A percentile compares a stretch with the other conserved stretches of the same genome.
phyloP scores from a whole-genome alignment of 2,797 vertebrate genomes.

The Botia almorhae region DNA sequence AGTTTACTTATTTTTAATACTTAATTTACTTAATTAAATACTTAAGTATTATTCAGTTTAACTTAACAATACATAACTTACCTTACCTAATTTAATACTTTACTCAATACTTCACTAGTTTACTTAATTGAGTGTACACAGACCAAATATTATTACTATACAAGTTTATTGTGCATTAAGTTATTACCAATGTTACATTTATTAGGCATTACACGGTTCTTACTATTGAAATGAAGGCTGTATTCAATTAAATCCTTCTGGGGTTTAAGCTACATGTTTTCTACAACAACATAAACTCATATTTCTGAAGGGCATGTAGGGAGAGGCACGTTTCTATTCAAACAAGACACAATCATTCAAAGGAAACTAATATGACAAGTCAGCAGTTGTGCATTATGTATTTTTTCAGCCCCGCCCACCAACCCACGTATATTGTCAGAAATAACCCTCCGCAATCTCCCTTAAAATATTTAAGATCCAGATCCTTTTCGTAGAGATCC shows the following conservation, averaged over 20 bases:
- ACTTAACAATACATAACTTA: no score
- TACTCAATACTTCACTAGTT: no score
- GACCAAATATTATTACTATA: background rate
- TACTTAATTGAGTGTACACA: background rate
- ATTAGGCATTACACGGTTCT: background rate
- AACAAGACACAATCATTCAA: constrained; percentile 29
- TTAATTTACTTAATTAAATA: no score
- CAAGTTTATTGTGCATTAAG: background rate
- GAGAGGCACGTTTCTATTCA: constrained; percentile 37
- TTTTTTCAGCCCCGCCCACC: constrained; percentile 24
- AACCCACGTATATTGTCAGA: constrained; percentile 14
- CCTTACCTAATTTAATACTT: no score
- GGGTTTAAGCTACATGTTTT: constrained; percentile 35
- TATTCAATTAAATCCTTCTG: constrained; percentile 25
- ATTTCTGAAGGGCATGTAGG: constrained; percentile 27
- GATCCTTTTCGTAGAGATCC: constrained; percentile 2
- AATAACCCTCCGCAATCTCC: constrained; percentile 9
- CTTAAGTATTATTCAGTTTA: no score
- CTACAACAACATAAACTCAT: constrained; percentile 21
- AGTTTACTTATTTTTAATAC: background rate
- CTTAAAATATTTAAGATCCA: constrained; percentile 33
- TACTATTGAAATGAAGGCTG: constrained; percentile 8
- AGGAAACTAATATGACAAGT: constrained; percentile 34
- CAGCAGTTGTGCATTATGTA: constrained; percentile 37
- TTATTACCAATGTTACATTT: constrained; percentile 35